Base-by-base conservation (phyloP, 53 echinoderm and acorn worm species). In the Temnopleurus reevesii region DNA sequence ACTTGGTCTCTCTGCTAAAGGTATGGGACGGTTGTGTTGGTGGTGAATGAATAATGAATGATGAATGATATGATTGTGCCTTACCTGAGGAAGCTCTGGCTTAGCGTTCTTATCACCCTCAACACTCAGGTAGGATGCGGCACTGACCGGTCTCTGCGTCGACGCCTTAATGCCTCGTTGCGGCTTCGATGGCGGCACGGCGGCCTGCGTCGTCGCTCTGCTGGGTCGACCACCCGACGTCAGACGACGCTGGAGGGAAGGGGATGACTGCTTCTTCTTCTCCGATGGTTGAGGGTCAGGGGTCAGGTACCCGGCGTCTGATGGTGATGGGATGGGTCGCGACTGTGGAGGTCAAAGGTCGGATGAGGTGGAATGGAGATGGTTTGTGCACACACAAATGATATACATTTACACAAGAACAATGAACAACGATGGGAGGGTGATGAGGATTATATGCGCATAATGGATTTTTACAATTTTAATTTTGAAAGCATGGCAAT, bases 81-180 rank as follows among this genome's bases (percentile, higher is more conserved):
- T 83, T 83, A 83, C 83, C 83, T 83, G 15, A 15, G 83, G 83
- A 55, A 83, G 83, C 21, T 34, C n/a, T 9, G 83, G 83, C 27
- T 29, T 83, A 17, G 28, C 18, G 23, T 30, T 8, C 44, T 19
- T 8, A 5, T 77, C 79, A 83, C 36, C 82, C 6, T 24, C 29
- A 6, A 83, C 55, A 33, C 83, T 83, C 51, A 83, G 27, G 23
- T 56, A 83, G 0, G 83, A 83, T 21, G 83, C 83, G 18, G 83
- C 54, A 55, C 83, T 83, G 1, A 83, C 55, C 0, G 83, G 83
- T 10, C 56, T 54, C 80, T 46, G 51, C 2, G 27, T 49, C 0
- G 33, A 28, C 55, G 19, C 54, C 53, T 53, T 55, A 1, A 0
- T 15, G 0, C 55, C 56, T 10, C 17, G 51, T 8, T 18, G 5